Evolutionary conservation across 64 coral and sea anemone species (phyloP), one percentile per base, ranked within the genome.

Genomic region (Platygyra sinensis): DNA sequence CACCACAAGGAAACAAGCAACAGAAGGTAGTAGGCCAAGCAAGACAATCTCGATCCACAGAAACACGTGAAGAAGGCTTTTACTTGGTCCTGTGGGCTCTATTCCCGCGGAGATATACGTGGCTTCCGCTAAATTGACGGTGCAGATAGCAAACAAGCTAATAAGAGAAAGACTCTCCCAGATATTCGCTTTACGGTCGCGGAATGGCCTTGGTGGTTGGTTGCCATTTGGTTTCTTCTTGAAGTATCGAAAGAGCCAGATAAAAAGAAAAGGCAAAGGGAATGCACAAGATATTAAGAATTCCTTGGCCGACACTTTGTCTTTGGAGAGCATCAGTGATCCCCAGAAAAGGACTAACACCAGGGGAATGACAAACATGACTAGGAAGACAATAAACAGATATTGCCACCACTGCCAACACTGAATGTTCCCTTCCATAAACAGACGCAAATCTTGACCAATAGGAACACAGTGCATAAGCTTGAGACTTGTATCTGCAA

Each of bases 381-480:
- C 74, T 6, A 89, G 86, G 72, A 87, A 94, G n/a, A 75, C 83
- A 72, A 94, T 50, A 30, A 82, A 20, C 11, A 82, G 6, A 60
- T 63, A 80, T 83, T 94, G 93, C 93, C 93, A 94, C 93, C 93
- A 94, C n/a, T 90, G 74, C 93, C 93, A 94, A 60, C 93, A 94
- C 52, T 86, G 27, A 32, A 94, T 82, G 73, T 91, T 94, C 20
- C 82, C 93, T 74, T 94, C 83, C 36, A 91, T 61, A 29, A 91
- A 90, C 20, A 94, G 82, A 72, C 88, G 64, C 63, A 24, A 82
- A 19, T 75, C 72, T 9, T 1, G 49, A 2, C 28, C 19, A 15
- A 94, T 52, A 36, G 74, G 74, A 20, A 84, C 71, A 76, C 93
- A 94, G 55, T 74, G 81, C 39, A 94, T 65, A 31, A 94, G 75